A percentile compares a stretch with the other conserved stretches of the same genome.
Conservation (phyloP, 1,140 invertebrate species). For the Bombus confusus region DNA sequence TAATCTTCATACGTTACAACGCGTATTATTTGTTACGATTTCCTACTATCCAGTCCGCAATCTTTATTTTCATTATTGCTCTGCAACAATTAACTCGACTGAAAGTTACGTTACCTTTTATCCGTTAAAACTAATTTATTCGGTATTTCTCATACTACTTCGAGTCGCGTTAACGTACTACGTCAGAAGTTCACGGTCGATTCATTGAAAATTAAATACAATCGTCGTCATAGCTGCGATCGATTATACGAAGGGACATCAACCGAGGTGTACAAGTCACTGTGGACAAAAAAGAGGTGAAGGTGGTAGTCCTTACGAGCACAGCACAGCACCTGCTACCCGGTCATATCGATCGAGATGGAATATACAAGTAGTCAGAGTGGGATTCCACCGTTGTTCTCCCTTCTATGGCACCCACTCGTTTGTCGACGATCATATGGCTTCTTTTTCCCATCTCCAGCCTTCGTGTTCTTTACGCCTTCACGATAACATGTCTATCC, state of each 20-base stretch:
- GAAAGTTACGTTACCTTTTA: neutral
- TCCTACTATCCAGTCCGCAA: neutral
- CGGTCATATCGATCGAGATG: conserved; percentile 66
- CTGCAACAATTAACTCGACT: neutral
- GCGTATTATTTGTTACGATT: conserved; percentile 1
- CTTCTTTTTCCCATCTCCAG: conserved; percentile 47
- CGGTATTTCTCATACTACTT: neutral
- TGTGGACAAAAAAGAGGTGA: conserved; percentile 1
- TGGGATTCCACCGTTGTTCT: conserved; percentile 48
- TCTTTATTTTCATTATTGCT: neutral
- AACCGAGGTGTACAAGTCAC: neutral
- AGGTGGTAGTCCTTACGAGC: conserved; percentile 9
- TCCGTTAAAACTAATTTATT: neutral
- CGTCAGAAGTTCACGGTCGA: neutral
- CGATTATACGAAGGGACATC: neutral
- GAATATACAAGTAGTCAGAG: conserved; percentile 37
- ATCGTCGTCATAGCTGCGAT: conserved; percentile 7
- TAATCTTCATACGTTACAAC: conserved; percentile 15
- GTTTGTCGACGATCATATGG: conserved; percentile 47
- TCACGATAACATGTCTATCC: conserved; percentile 5
- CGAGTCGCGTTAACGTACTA: neutral
- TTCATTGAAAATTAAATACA: conserved; percentile 1
- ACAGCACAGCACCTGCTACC: conserved; percentile 38
- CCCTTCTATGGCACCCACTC: conserved; percentile 40
- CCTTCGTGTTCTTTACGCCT: conserved; percentile 9